Base-by-base conservation (phyloP, 1,140 invertebrate genomes). In the Heliconius hewitsoni region DNA sequence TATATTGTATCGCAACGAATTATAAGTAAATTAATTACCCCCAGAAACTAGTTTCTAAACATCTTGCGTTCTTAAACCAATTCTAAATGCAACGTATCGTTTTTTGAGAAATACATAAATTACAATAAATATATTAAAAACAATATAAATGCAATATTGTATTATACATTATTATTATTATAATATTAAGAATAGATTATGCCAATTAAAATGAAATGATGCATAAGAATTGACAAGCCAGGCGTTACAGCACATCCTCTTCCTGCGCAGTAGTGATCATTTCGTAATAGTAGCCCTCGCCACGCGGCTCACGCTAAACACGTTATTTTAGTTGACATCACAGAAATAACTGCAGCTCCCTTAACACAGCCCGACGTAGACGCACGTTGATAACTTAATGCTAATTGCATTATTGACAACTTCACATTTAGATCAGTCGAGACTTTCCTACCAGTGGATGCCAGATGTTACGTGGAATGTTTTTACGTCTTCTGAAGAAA, bases 361-460 rank as follows among this genome's bases (percentile, higher is more conserved):
- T 90, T 86, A 88, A 87, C 87, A 89, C 27, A 27, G 3, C 27
- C 9, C 60, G 13, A 46, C 42, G 27, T 60, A 60, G 57, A 60
- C 23, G 76, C 83, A 79, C 42, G 90, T 92, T 92, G 91, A 94
- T 91, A 90, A 89, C 86, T 91, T 91, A 89, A 90, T 90, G 88
- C 91, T 94, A 93, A 94, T 92, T 91, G 87, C 89, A 85, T 89
- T 94, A 94, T 93, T 93, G 93, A 93, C 91, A 93, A 87, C 81
- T 81, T 84, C 85, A 87, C 86, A 86, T 90, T 86, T 86, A 86
- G 84, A 86, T 87, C 80, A 78, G 82, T 90, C 89, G 86, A 87
- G 88, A 86, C 88, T 90, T 52, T 52, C 50, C 50, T 81, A 78
- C 60, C 50, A 72, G 42, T 66, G 46, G 66, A 71, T 42, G 78